Evolutionary conservation across 2,888 invertebrate genomes (phyloP).

Genomic region (Pristionchus entomophagus): DNA sequence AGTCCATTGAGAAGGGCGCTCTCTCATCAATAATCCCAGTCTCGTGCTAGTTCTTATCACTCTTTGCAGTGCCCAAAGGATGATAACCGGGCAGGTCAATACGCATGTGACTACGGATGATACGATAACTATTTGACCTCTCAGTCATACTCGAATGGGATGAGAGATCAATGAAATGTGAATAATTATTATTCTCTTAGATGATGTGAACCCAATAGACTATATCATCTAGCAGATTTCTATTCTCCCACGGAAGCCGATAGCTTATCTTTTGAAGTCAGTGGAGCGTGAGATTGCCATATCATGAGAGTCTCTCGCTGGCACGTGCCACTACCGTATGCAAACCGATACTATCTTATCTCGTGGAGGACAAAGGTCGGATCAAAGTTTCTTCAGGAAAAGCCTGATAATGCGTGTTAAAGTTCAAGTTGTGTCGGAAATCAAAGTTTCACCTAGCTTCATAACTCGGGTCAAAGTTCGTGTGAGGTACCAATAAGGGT

Average conservation of each 20-base stretch:
- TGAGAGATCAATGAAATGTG: too few species aligned
- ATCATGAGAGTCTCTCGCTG: not conserved
- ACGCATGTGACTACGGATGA: too few species aligned
- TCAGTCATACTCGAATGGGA: too few species aligned
- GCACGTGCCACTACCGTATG: not conserved
- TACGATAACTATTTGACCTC: too few species aligned
- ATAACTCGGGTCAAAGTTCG: too few species aligned
- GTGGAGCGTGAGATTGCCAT: not conserved
- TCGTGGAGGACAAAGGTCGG: not conserved
- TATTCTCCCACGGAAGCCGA: not conserved
- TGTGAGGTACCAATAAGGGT: too few species aligned
- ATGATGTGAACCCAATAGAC: not conserved
- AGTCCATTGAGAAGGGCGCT: not conserved
- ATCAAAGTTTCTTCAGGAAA: not conserved
- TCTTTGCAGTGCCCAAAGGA: not conserved
- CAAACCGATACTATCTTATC: not conserved
- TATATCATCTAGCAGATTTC: not conserved
- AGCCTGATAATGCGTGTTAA: not conserved
- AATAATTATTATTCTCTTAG: too few species aligned
- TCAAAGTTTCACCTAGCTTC: not conserved
- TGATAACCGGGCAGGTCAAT: not conserved
- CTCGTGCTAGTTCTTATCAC: conserved; percentile 11
- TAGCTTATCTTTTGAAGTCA: not conserved
- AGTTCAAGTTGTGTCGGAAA: too few species aligned
- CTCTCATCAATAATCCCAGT: not conserved